phyloP scores from a whole-genome alignment of 2,888 invertebrate genomes.

The Pomacea canaliculata region DNA sequence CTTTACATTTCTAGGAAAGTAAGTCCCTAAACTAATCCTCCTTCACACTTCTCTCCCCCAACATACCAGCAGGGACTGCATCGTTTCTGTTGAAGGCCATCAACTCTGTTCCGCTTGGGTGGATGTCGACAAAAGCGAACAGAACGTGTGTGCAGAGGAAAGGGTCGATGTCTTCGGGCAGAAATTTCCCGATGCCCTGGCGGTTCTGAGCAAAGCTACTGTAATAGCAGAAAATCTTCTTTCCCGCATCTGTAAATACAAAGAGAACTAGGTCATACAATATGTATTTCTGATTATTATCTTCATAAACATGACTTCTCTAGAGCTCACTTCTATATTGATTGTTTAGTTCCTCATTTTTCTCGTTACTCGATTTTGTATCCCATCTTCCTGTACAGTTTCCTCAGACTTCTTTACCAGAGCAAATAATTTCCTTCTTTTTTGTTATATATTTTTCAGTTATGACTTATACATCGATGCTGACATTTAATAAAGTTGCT shows the following conservation, averaged over 20 bases:
- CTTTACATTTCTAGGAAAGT: no score
- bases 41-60: no score
- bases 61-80: constrained; percentile 28
- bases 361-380: no score
- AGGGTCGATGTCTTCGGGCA: constrained; percentile 92
- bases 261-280: not conserved
- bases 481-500: no score
- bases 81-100: constrained; percentile 38
- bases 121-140: constrained; percentile 97
- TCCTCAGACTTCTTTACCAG: no score
- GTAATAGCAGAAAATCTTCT: constrained; percentile 84
- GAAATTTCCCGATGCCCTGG: constrained; percentile 81
- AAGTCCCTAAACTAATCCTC: no score
- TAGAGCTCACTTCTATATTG: not conserved
- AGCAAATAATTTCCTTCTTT: no score
- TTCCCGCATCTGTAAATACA: constrained; percentile 2
- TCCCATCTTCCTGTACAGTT: no score
- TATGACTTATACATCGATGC: no score
- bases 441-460: no score
- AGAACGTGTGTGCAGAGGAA: constrained; percentile 96
- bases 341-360: no score
- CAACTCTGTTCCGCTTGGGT: constrained; percentile 74
- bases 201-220: constrained; percentile 99
- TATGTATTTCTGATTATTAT: not conserved
- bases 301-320: not conserved